Percentiles rank a stretch among this genome's conserved stretches.
These are phyloP conservation scores for Lissonota sp. DNA, from an alignment of 2,888 invertebrate genomes.

Conservation along the genomic window DNA sequence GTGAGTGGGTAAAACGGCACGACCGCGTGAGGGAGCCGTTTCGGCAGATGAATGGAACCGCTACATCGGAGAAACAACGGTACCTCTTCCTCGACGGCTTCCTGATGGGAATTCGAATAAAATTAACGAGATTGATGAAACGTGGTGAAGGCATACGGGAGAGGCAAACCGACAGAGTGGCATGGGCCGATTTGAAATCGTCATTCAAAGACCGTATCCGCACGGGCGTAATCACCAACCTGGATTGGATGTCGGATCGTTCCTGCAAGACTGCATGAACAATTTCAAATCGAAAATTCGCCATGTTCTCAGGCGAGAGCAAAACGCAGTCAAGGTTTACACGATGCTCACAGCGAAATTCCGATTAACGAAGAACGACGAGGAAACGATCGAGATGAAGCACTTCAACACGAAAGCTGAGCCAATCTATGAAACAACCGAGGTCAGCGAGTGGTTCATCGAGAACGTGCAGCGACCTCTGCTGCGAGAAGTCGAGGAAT, in stretches of 20 bases:
- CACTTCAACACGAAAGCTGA: constrained; percentile 69
- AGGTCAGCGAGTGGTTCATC: no score
- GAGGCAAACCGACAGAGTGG: no score
- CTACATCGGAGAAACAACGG: constrained; percentile 9
- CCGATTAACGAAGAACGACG: no score
- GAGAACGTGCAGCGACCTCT: constrained; percentile 60
- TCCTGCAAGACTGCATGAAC: no score
- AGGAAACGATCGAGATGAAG: no score
- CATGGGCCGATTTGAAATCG: no score
- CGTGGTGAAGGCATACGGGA: no score
- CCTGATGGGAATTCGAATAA: background rate
- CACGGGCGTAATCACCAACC: background rate
- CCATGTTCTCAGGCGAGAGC: background rate
- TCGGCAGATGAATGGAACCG: background rate
- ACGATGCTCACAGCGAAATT: constrained; percentile 66
- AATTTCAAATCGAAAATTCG: no score
- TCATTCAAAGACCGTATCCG: no score
- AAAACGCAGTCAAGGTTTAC: constrained; percentile 57
- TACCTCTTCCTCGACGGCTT: constrained; percentile 8
- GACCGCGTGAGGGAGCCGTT: constrained; percentile 5
- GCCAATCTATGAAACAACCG: constrained; percentile 66
- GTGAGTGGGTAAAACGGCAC: constrained; percentile 14
- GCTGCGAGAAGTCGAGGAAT: no score
- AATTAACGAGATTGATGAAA: constrained; percentile 19
- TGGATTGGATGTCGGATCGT: constrained; percentile 31